Percentiles rank a stretch among this genome's conserved stretches.
These are phyloP conservation scores for Peromyscus melanophrys DNA, from an alignment of 2,797 vertebrate species.

Conservation along the genomic window DNA sequence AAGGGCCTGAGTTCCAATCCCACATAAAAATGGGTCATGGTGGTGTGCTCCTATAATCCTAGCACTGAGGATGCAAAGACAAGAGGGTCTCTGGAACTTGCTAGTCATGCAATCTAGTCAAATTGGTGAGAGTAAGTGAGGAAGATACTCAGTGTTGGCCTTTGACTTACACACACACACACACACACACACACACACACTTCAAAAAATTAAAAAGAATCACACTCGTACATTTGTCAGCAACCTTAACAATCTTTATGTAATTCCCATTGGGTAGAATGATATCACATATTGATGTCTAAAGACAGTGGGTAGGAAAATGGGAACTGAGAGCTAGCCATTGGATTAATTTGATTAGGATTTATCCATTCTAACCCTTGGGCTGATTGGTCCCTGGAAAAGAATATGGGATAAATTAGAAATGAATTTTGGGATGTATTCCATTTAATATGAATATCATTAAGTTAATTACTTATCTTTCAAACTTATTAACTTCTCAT, in stretches of 20 bases:
- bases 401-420: background rate
- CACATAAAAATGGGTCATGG: background rate
- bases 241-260: background rate
- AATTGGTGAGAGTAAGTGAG: background rate
- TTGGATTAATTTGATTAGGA: background rate
- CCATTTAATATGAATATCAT: conserved; percentile 41
- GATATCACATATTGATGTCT: background rate
- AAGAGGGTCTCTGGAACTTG: background rate
- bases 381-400: background rate
- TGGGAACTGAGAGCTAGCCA: background rate
- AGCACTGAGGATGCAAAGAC: background rate
- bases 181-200: background rate
- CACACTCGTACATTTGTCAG: background rate
- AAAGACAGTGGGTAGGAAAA: conserved; percentile 21
- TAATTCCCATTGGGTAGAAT: background rate
- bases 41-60: too few species aligned
- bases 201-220: background rate
- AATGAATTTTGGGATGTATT: background rate
- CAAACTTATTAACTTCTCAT: conserved; percentile 32
- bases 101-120: background rate
- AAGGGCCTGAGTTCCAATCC: background rate
- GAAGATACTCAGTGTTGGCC: background rate
- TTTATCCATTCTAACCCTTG: background rate
- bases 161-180: background rate
- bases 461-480: background rate